Percentiles rank a stretch among this genome's conserved stretches.
These are phyloP conservation scores for Chironomus tepperi DNA, from an alignment of 1,140 invertebrate species.

Conservation along the genomic window DNA sequence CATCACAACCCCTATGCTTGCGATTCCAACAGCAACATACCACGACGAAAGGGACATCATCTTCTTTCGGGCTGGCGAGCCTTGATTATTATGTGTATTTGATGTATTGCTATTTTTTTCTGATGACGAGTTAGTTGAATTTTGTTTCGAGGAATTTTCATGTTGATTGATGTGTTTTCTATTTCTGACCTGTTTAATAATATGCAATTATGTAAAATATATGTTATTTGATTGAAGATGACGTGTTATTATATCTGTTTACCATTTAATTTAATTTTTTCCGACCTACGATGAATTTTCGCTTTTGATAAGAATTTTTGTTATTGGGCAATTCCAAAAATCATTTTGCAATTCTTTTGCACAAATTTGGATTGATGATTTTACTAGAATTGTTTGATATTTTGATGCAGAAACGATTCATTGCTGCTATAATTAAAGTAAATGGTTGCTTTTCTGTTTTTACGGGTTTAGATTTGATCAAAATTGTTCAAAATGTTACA, in stretches of 20 bases:
- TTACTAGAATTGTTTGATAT: no score
- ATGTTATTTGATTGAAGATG: neutral
- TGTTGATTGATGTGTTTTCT: neutral
- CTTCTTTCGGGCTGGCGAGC: neutral
- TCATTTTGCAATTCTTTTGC: no score
- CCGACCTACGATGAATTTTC: no score
- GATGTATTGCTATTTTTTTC: neutral
- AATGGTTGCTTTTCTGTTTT: no score
- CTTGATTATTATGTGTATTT: neutral
- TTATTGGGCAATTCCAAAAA: no score
- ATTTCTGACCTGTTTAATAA: neutral
- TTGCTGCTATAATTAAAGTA: no score
- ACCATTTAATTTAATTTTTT: neutral
- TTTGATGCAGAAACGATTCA: no score
- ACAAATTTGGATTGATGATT: no score
- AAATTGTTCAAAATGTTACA: no score
- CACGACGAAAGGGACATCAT: conserved; percentile 41
- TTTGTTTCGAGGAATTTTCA: neutral
- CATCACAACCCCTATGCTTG: conserved; percentile 53
- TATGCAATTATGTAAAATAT: neutral
- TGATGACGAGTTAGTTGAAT: neutral
- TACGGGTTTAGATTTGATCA: no score
- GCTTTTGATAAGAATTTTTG: no score
- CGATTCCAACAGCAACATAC: conserved; percentile 43
- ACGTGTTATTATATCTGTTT: neutral